Percentiles rank a stretch among this genome's conserved stretches.
Conservation (phyloP, 2,888 invertebrate species). For the Phrixothrix hirtus region DNA sequence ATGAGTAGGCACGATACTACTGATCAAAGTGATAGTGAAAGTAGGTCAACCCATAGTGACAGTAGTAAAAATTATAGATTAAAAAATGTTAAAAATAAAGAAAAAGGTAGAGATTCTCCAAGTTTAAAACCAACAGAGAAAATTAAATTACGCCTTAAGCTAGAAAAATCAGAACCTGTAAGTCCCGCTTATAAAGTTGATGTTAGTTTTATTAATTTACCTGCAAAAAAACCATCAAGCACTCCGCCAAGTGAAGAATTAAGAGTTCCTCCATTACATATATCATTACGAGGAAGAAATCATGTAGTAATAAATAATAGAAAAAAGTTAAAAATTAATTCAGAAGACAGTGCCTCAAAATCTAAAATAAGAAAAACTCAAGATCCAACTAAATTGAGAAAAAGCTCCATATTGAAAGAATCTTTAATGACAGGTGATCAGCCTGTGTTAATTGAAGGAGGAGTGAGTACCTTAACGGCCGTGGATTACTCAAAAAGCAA, state of each 20-base stretch:
- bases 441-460: slow-evolving; percentile 9
- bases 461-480: slow-evolving; percentile 16
- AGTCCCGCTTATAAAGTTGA: slow-evolving; percentile 81
- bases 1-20: slow-evolving; percentile 57
- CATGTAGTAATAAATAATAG: slow-evolving; percentile 83
- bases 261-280: slow-evolving; percentile 85
- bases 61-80: slow-evolving; percentile 44
- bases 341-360: slow-evolving; percentile 36
- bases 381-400: slow-evolving; percentile 36
- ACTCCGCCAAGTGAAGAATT: slow-evolving; percentile 64
- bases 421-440: slow-evolving; percentile 15
- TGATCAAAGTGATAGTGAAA: slow-evolving; percentile 54
- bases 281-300: slow-evolving; percentile 81
- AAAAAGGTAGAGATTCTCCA: slow-evolving; percentile 52
- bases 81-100: slow-evolving; percentile 35
- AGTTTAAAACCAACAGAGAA: slow-evolving; percentile 65
- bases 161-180: slow-evolving; percentile 82
- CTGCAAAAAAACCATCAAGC: slow-evolving; percentile 52
- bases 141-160: slow-evolving; percentile 78
- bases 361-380: slow-evolving; percentile 43
- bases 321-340: slow-evolving; percentile 54
- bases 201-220: slow-evolving; percentile 71
- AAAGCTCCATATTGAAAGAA: slow-evolving; percentile 12
- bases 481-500: slow-evolving; percentile 41
- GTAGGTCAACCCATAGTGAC: slow-evolving; percentile 49